Conservation (phyloP, 2,888 invertebrate species). For the Melinopterus prodromus region DNA sequence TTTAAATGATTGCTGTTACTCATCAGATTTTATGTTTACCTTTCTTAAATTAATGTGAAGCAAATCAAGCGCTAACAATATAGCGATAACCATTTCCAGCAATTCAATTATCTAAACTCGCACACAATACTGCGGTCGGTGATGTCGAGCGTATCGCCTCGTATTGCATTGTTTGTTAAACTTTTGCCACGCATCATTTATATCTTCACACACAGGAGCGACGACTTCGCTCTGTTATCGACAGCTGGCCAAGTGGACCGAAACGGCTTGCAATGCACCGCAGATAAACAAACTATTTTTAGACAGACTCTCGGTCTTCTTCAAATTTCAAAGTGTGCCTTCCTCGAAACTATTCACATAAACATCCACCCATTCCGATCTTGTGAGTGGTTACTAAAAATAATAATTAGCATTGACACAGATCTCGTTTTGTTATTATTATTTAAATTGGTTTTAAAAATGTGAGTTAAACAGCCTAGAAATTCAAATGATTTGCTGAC, state of each 20-base stretch:
- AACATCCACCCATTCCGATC: background rate
- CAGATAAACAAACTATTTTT: background rate
- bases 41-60: background rate
- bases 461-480: background rate
- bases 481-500: no score
- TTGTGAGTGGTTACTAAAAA: background rate
- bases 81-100: background rate
- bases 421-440: background rate
- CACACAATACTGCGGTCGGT: background rate
- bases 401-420: background rate
- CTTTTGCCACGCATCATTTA: background rate
- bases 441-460: background rate
- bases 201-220: background rate
- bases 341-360: background rate
- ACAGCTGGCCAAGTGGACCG: background rate
- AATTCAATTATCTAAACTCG: background rate
- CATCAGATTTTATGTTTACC: background rate
- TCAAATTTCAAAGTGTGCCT: background rate
- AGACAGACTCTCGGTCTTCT: background rate
- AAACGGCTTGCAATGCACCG: background rate
- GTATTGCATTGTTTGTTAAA: background rate
- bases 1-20: no score
- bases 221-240: background rate
- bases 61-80: background rate
- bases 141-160: conserved; percentile 4